phyloP scores from a whole-genome alignment of 2,888 invertebrate genomes.

The Atethmia centrago region DNA sequence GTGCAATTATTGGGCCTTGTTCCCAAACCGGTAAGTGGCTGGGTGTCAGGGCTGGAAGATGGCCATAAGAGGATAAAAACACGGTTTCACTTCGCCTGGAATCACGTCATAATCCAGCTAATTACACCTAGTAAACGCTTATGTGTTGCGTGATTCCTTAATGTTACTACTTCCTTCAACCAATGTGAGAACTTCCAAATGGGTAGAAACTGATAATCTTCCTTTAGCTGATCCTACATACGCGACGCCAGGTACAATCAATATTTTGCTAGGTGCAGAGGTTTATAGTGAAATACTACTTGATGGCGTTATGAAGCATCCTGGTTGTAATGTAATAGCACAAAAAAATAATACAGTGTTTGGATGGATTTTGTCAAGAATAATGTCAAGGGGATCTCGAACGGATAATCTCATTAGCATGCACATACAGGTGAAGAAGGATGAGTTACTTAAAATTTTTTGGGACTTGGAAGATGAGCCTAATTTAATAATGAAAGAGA shows the following conservation, averaged over 20 bases:
- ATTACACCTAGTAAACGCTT: slow-evolving; percentile 15
- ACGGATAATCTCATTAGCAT: slow-evolving; percentile 2
- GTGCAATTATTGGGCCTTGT: slow-evolving; percentile 12
- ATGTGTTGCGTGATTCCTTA: slow-evolving; percentile 21
- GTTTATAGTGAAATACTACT: no score
- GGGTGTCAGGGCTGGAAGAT: no score
- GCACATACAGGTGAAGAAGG: no score
- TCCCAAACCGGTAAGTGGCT: slow-evolving; percentile 11
- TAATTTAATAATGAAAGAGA: no score
- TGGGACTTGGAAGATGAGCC: no score
- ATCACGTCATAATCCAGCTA: no score
- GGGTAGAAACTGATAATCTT: neutral
- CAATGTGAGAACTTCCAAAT: neutral
- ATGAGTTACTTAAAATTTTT: no score
- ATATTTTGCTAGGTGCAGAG: neutral
- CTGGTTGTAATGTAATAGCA: slow-evolving; percentile 4
- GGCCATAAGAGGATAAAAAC: no score
- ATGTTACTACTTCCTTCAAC: neutral
- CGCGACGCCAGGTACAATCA: neutral
- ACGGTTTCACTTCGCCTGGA: no score
- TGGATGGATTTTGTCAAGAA: slow-evolving; percentile 30
- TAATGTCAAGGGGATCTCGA: neutral
- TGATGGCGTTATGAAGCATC: slow-evolving; percentile 16
- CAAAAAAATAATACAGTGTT: slow-evolving; percentile 33
- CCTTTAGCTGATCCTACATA: slow-evolving; percentile 24